phyloP scores from a whole-genome alignment of 2,113 vertebrate genomes.

The Prionailurus viverrinus region DNA sequence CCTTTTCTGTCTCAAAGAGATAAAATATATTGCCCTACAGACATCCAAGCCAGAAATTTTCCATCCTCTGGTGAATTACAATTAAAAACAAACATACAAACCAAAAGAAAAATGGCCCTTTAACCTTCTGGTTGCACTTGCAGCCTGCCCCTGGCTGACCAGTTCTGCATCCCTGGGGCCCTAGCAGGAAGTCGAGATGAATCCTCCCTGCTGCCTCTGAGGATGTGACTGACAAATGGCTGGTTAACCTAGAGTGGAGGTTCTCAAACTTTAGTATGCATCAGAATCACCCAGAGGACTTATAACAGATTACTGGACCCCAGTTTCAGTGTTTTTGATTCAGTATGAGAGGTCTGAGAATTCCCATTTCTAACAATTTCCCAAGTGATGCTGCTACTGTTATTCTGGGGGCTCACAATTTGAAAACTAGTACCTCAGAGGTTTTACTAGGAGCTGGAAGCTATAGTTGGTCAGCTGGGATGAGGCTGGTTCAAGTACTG shows the following conservation, averaged over 20 bases:
- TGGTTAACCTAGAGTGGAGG: not conserved
- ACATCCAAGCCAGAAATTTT: conserved; percentile 58
- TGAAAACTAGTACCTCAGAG: not conserved
- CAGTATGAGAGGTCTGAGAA: not conserved
- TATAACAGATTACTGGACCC: not conserved
- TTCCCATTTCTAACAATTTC: not conserved
- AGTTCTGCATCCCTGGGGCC: conserved; percentile 36
- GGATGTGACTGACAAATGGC: not conserved
- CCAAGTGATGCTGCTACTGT: not conserved
- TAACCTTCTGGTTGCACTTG: conserved; percentile 3
- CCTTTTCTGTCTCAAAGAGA: conserved; percentile 56
- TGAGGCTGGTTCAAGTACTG: not conserved
- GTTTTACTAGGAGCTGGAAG: not conserved
- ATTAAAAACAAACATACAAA: conserved; percentile 62
- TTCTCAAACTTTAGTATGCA: not conserved
- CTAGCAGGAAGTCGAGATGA: conserved; percentile 59
- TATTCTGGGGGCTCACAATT: not conserved
- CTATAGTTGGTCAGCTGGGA: not conserved
- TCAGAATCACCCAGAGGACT: not conserved
- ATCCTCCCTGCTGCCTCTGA: not conserved
- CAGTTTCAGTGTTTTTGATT: not conserved
- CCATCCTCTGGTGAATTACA: conserved; percentile 34
- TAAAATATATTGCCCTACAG: conserved; percentile 26
- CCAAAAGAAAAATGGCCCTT: conserved; percentile 50
- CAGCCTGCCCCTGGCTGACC: not conserved